phyloP scores from a whole-genome alignment of 1,140 invertebrate genomes.

The Formica selysi region DNA sequence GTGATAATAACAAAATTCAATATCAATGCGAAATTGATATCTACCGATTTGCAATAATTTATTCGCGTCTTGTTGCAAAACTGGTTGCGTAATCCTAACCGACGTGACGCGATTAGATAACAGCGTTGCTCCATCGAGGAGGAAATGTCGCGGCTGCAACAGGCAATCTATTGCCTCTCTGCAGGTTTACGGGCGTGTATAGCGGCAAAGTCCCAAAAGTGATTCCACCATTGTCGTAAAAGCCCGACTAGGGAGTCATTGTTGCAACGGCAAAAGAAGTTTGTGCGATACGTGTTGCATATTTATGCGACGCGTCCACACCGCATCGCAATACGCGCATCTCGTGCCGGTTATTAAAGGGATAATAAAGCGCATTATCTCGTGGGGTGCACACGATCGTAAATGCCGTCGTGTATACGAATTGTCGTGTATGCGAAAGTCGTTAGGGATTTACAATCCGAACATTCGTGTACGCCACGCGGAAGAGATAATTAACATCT shows the following conservation, averaged over 20 bases:
- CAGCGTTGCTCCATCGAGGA: background rate
- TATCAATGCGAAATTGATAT: background rate
- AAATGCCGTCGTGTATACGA: constrained; percentile 35
- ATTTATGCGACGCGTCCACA: constrained; percentile 56
- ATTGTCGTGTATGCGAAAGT: constrained; percentile 36
- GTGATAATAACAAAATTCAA: background rate
- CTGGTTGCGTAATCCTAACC: constrained; percentile 26
- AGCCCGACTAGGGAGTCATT: constrained; percentile 23
- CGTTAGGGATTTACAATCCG: constrained; percentile 51
- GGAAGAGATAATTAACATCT: constrained; percentile 50
- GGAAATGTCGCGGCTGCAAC: constrained; percentile 22
- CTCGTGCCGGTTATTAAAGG: constrained; percentile 63
- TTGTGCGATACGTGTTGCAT: constrained; percentile 1
- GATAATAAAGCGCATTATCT: constrained; percentile 71
- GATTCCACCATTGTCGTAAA: constrained; percentile 41
- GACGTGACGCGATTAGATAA: constrained; percentile 49
- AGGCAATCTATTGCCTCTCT: background rate
- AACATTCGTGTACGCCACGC: background rate
- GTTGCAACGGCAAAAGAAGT: constrained; percentile 33
- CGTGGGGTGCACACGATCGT: constrained; percentile 28
- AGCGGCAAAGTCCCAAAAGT: constrained; percentile 1
- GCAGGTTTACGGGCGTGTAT: constrained; percentile 4
- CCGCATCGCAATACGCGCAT: background rate
- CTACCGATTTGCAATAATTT: background rate
- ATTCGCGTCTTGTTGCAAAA: constrained; percentile 17